Percentiles rank a stretch among this genome's conserved stretches.
phyloP scores from a whole-genome alignment of 1,140 invertebrate genomes.

The Solen grandis region DNA sequence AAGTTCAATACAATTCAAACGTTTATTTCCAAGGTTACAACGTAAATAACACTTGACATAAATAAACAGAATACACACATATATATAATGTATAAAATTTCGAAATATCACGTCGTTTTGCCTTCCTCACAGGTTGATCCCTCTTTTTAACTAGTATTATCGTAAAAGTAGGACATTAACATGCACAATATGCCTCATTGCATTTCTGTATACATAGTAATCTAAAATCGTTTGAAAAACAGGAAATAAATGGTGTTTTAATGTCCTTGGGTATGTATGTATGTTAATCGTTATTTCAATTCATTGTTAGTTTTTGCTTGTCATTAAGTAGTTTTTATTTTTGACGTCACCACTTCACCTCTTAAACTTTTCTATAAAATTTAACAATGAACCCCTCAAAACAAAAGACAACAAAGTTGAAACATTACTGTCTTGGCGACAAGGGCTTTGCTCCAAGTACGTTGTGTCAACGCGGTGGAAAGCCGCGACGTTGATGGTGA shows the following conservation, averaged over 20 bases:
- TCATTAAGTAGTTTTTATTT: neutral
- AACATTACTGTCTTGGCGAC: conserved; percentile 8
- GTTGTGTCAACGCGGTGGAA: conserved; percentile 37
- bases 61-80: neutral
- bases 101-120: neutral
- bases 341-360: neutral
- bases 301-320: neutral
- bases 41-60: neutral
- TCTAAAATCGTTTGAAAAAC: too few relatives aligned
- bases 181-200: too few relatives aligned
- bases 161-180: too few relatives aligned
- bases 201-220: too few relatives aligned
- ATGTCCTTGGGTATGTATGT: neutral
- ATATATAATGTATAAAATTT: neutral
- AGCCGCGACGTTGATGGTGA: conserved; percentile 4
- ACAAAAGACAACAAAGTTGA: neutral
- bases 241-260: neutral
- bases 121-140: neutral
- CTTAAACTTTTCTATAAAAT: neutral
- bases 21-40: neutral
- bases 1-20: neutral
- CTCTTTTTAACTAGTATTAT: too few relatives aligned
- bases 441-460: conserved; percentile 30
- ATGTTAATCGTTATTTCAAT: neutral
- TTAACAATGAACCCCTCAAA: neutral